Conservation (phyloP, 2,888 invertebrate species). For the Cantharis rustica region DNA sequence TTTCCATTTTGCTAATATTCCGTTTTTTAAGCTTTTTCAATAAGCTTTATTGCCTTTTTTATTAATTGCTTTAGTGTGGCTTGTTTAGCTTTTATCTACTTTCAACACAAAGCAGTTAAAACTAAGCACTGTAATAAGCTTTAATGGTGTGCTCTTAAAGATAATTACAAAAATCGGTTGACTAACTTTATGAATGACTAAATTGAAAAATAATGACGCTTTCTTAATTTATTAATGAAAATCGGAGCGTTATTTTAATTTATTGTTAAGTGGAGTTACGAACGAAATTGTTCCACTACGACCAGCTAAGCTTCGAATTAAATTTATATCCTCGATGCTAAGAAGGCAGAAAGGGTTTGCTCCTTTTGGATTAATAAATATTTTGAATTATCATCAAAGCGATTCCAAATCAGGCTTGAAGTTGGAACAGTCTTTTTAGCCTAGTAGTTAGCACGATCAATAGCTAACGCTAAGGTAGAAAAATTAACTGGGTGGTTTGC, state of each 20-base stretch:
- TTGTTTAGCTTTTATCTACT: conserved; percentile 2
- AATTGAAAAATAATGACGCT: not conserved
- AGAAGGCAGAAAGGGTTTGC: not conserved
- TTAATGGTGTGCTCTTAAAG: conserved; percentile 1
- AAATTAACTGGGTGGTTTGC: too few relatives aligned
- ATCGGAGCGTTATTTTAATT: not conserved
- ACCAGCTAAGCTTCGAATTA: not conserved
- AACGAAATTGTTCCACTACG: not conserved
- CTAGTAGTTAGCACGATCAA: too few relatives aligned
- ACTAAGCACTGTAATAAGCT: not conserved
- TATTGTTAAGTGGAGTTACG: not conserved
- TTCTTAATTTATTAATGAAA: not conserved
- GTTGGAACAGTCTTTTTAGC: too few relatives aligned
- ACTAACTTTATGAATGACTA: conserved; percentile 1
- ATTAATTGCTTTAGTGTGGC: conserved; percentile 1
- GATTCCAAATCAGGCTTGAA: not conserved
- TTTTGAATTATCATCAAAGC: not conserved
- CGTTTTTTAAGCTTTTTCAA: not conserved
- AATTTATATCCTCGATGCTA: not conserved
- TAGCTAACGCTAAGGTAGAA: too few relatives aligned
- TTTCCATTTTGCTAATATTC: not conserved
- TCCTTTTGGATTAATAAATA: not conserved
- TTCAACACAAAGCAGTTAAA: not conserved
- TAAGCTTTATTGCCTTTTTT: not conserved
- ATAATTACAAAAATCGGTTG: conserved; percentile 1